These are phyloP conservation scores for Mesorhabditis sp. DNA, from an alignment of 2,888 invertebrate genomes.

Conservation along the genomic window DNA sequence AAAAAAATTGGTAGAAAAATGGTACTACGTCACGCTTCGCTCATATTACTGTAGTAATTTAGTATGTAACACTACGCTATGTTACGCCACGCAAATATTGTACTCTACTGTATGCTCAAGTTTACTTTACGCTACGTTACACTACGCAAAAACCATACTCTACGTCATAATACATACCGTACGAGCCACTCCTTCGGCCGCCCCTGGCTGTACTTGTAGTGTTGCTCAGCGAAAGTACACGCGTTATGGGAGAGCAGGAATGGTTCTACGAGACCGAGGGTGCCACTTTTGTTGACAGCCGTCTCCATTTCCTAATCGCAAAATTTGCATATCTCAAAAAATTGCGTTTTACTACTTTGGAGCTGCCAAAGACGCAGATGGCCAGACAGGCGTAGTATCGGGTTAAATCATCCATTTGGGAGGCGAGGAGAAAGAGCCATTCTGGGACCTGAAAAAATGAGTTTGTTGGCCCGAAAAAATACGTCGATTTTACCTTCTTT, in stretches of 20 bases:
- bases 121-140: too few relatives aligned
- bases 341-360: conserved; percentile 23
- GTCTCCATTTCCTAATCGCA: conserved; percentile 81
- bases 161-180: conserved; percentile 14
- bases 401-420: conserved; percentile 79
- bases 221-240: conserved; percentile 78
- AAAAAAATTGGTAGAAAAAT: too few relatives aligned
- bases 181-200: conserved; percentile 51
- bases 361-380: conserved; percentile 70
- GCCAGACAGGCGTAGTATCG: conserved; percentile 98
- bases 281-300: conserved; percentile 90
- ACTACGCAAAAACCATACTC: too few relatives aligned
- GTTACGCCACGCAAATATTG: too few relatives aligned
- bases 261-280: conserved; percentile 89
- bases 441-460: conserved; percentile 58
- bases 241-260: conserved; percentile 92
- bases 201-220: conserved; percentile 64
- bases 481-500: conserved; percentile 54
- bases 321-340: not conserved
- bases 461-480: not conserved
- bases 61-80: too few relatives aligned
- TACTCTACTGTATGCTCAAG: too few relatives aligned
- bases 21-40: too few relatives aligned
- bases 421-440: conserved; percentile 95
- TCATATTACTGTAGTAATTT: too few relatives aligned